Conservation (phyloP, 1,140 invertebrate genomes). For the Musca domestica region DNA sequence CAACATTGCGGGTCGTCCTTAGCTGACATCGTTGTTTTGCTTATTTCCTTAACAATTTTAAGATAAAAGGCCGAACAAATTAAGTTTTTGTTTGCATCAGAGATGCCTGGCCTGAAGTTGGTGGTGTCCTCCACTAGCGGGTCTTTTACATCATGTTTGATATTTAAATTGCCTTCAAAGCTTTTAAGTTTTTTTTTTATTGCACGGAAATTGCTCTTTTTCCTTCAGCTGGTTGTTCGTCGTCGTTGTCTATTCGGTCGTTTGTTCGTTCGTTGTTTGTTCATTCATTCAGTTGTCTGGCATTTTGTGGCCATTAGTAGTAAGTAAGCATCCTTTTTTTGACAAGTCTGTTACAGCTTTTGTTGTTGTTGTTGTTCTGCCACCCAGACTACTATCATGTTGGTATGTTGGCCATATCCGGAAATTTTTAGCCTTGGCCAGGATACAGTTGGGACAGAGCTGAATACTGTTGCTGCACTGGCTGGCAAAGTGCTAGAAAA, state of each 20-base stretch:
- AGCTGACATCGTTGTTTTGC: neutral
- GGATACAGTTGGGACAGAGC: neutral
- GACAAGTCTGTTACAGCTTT: neutral
- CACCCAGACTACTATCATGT: neutral
- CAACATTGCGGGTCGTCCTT: neutral
- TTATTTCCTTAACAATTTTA: neutral
- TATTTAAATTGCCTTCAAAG: constrained; percentile 33
- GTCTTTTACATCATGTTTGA: neutral
- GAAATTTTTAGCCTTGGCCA: constrained; percentile 8
- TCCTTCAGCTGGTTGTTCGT: constrained; percentile 31
- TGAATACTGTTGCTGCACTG: neutral
- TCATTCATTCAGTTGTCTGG: neutral
- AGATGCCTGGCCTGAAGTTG: neutral
- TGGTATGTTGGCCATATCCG: constrained; percentile 12
- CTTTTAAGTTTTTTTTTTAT: constrained; percentile 47
- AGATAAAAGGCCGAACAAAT: constrained; percentile 13
- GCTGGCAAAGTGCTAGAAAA: too few relatives aligned
- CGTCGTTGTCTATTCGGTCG: neutral
- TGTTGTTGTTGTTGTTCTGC: too few relatives aligned
- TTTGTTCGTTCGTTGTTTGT: neutral
- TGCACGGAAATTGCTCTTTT: constrained; percentile 51
- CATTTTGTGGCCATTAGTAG: too few relatives aligned
- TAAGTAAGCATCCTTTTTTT: constrained; percentile 20
- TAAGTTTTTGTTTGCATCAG: neutral
- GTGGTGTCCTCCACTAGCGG: neutral